phyloP scores from a whole-genome alignment of 2,113 vertebrate genomes.

The Menura novaehollandiae region DNA sequence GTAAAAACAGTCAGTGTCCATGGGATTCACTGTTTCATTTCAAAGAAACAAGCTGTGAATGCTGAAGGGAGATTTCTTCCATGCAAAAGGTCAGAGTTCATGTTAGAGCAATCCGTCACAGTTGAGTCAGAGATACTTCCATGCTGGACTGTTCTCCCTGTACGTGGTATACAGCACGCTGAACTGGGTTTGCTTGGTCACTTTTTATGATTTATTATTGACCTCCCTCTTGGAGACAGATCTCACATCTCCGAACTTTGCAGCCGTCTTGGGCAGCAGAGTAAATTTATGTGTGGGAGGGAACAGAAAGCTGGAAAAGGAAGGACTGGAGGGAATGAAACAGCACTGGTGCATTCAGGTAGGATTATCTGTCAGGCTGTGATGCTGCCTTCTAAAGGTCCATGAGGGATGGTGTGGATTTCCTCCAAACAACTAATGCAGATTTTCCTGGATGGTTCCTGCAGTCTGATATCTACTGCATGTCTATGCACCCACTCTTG shows the following conservation, averaged over 20 bases:
- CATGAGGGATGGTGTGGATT: not conserved
- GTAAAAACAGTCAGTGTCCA: not conserved
- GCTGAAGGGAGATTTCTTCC: not conserved
- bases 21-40: not conserved
- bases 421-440: not conserved
- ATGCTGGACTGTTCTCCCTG: not conserved
- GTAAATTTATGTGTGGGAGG: not conserved
- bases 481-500: not conserved
- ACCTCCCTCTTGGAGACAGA: not conserved
- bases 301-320: not conserved
- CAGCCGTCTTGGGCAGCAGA: not conserved
- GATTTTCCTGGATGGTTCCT: not conserved
- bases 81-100: not conserved
- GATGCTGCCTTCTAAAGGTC: not conserved
- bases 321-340: not conserved
- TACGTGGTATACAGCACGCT: not conserved
- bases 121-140: not conserved
- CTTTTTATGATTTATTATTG: not conserved
- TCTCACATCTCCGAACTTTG: not conserved
- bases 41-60: slow-evolving; percentile 2
- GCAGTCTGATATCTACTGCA: not conserved
- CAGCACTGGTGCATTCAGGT: not conserved
- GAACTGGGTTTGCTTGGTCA: not conserved
- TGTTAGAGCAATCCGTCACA: not conserved
- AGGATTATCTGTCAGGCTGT: not conserved